Evolutionary conservation across 2,113 vertebrate genomes (phyloP).

Genomic region (Rattus norvegicus): DNA sequence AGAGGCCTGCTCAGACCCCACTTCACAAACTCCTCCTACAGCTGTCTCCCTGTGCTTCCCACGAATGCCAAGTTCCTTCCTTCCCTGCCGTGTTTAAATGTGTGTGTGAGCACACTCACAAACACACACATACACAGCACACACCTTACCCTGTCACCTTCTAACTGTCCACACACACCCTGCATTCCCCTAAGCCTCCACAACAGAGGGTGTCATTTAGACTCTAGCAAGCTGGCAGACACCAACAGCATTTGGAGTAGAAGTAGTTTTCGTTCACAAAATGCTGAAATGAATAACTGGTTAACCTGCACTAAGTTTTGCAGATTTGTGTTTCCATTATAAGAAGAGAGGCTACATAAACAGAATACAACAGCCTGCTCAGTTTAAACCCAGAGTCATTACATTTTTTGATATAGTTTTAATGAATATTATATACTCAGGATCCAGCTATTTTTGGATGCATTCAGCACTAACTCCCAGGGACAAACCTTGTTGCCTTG

Average conservation of each 20-base stretch:
- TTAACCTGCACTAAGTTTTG: neutral
- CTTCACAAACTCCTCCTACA: neutral
- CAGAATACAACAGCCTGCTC: neutral
- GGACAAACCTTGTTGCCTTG: conserved; percentile 95
- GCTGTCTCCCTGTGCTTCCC: neutral
- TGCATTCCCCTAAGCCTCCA: neutral
- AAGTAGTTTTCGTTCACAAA: neutral
- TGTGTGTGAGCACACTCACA: too few relatives aligned
- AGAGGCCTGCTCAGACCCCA: neutral
- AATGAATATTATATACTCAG: neutral
- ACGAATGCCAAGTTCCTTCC: neutral
- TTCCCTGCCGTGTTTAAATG: neutral
- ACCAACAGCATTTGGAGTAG: neutral
- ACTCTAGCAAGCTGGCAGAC: neutral
- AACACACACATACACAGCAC: too few relatives aligned
- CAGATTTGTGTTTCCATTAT: neutral
- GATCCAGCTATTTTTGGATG: neutral
- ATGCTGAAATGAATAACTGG: neutral
- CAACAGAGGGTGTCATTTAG: neutral
- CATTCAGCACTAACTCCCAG: neutral
- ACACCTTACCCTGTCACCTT: neutral
- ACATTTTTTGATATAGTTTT: neutral
- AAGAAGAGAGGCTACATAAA: neutral
- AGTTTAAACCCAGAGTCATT: neutral
- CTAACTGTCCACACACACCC: neutral